A percentile compares a stretch with the other conserved stretches of the same genome.
These are phyloP conservation scores for Tinea trinotella DNA, from an alignment of 2,888 invertebrate genomes.

Conservation along the genomic window DNA sequence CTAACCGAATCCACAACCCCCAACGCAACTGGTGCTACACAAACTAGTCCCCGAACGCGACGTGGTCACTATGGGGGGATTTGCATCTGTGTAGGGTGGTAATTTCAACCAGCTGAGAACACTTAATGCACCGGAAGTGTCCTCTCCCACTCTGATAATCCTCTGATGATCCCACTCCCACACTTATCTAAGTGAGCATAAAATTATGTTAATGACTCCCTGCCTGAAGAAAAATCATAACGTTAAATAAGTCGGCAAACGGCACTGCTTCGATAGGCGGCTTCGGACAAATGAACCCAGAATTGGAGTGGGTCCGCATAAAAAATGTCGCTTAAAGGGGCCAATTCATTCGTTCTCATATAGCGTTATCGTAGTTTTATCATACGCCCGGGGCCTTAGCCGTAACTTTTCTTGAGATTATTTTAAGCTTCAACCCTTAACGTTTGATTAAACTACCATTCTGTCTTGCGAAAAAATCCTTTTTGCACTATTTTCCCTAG, in stretches of 20 bases:
- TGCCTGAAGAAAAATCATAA: constrained; percentile 43
- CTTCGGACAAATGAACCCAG: not conserved
- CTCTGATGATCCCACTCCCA: too few relatives aligned
- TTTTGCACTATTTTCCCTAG: constrained; percentile 11
- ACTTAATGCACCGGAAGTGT: too few relatives aligned
- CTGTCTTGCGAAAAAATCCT: constrained; percentile 18
- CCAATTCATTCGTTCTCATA: constrained; percentile 64
- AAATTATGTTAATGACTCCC: constrained; percentile 62
- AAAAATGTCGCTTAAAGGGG: constrained; percentile 56
- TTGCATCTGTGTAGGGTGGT: too few relatives aligned
- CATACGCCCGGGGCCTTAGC: constrained; percentile 49
- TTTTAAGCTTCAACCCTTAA: constrained; percentile 63
- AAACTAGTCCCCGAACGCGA: too few relatives aligned
- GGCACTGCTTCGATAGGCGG: constrained; percentile 6
- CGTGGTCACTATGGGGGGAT: too few relatives aligned
- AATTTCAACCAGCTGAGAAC: too few relatives aligned
- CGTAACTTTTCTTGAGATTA: constrained; percentile 55
- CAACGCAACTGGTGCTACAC: too few relatives aligned
- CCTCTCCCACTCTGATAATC: too few relatives aligned
- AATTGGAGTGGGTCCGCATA: constrained; percentile 28
- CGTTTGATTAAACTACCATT: constrained; percentile 57
- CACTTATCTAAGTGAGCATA: constrained; percentile 54
- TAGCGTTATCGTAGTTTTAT: constrained; percentile 66
- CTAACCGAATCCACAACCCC: too few relatives aligned
- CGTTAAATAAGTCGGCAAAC: constrained; percentile 37